Evolutionary conservation across 2,113 vertebrate species (phyloP), one percentile per base, ranked within the genome.

Genomic region (Procavia capensis): DNA sequence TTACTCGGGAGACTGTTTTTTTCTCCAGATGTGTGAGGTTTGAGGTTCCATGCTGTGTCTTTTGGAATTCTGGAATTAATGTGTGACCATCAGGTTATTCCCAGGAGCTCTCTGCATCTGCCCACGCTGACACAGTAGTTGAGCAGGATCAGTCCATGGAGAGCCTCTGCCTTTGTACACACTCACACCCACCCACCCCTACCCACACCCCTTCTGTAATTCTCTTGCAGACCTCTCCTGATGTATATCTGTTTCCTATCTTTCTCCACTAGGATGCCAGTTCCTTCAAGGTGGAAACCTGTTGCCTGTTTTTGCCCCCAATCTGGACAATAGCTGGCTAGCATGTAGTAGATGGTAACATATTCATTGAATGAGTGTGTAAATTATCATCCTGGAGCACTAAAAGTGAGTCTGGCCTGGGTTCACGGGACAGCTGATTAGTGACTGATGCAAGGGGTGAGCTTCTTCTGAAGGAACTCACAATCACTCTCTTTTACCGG

Each of bases 151-250:
- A 50, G 11, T 16, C 22, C n/a, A 22, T 20, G 16, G 9, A 16
- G n/a, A 39, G 3, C 10, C 17, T 11, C 63, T 0, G 11, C n/a
- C 31, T 61, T 20, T 66, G 27, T 29, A 64, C 9, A 16, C 66
- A 59, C 24, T 0, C 11, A 19, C 11, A 36, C 5, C 1, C 29
- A 1, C 4, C 1, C 36, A 4, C 16, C 27, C 29, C 9, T 13
- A 13, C 31, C 45, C 11, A 14, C 20, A 17, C 78, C 34, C 34
- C 72, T 14, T 36, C 80, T 78, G 7, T 31, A 2, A 59, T 29
- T 76, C 78, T 50, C 61, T 17, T 8, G 11, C 22, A 54, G 8
- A 10, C 10, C 1, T 31, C 39, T 39, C 54, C 50, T 82, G 19
- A 50, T 45, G 2, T 16, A 29, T 39, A 0, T 82, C 45, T 68